phyloP scores from a whole-genome alignment of 2,888 invertebrate genomes.

The Halocaridina rubra region DNA sequence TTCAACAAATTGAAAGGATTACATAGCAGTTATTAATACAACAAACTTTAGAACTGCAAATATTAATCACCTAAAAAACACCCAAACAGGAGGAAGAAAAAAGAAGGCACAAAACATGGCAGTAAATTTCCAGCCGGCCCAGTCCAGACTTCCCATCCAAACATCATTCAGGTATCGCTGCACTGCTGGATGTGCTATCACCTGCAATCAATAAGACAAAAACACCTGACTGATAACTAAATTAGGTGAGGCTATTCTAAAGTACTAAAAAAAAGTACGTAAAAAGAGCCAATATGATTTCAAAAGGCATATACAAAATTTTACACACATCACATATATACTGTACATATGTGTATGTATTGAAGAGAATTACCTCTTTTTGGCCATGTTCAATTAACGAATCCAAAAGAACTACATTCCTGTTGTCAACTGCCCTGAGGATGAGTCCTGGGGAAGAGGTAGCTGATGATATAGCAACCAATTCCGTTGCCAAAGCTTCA shows the following conservation, averaged over 20 bases:
- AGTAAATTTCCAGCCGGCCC: slow-evolving; percentile 95
- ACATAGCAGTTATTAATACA: not conserved
- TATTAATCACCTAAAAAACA: slow-evolving; percentile 85
- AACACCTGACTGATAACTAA: too few relatives aligned
- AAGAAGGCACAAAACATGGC: slow-evolving; percentile 92
- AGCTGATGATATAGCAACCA: slow-evolving; percentile 92
- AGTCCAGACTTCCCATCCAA: slow-evolving; percentile 96
- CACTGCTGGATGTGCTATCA: slow-evolving; percentile 95
- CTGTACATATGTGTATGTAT: too few relatives aligned
- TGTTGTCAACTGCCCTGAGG: slow-evolving; percentile 92
- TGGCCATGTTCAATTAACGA: slow-evolving; percentile 98
- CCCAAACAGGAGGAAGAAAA: slow-evolving; percentile 95
- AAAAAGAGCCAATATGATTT: not conserved
- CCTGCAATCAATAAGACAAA: slow-evolving; percentile 69
- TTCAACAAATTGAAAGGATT: too few relatives aligned
- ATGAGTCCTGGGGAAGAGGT: slow-evolving; percentile 94
- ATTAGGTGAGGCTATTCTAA: too few relatives aligned
- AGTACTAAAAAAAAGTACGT: too few relatives aligned
- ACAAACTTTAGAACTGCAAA: not conserved
- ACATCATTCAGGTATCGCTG: slow-evolving; percentile 97
- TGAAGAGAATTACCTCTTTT: slow-evolving; percentile 83
- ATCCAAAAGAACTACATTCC: slow-evolving; percentile 94
- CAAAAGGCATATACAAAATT: not conserved
- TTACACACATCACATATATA: too few relatives aligned
- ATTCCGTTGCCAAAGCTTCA: slow-evolving; percentile 96